Evolutionary conservation across 2,888 invertebrate genomes (phyloP), one percentile per base, ranked within the genome.

Genomic region (Syrphus vitripennis): DNA sequence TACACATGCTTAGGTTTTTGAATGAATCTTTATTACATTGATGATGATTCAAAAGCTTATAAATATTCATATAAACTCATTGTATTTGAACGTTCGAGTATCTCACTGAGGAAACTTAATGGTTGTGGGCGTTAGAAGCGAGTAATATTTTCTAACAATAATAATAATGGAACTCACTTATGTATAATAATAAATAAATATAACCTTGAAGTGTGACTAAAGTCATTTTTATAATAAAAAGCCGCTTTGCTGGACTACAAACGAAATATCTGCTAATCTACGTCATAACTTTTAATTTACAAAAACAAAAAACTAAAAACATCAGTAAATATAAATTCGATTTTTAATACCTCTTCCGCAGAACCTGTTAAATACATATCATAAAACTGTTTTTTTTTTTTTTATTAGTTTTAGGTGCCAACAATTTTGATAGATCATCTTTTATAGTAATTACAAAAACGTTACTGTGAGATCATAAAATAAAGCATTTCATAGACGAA

Each of bases 31-130:
- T 40, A 40, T 26, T 63, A 26, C 63, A 42, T 42, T 29, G 16
- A 63, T 42, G 61, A 63, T 74, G 67, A 74, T 45, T 75, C 59
- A 70, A 70, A 26, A 16, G 10, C 42, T 76, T 42, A 81, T 70
- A 76, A 81, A 81, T 81, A 80, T 81, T 81, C 70, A 76, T 37
- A 37, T 37, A n/a, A n/a, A 37, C 21, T 63, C 29, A 50, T 70
- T 75, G 37, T 31, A 48, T 65, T 26, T 19, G 45, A 34, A 67
- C 10, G 26, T 65, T 55, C 19, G 21, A 70, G 53, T 63, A 75
- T 63, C 61, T 31, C 29, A 26, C 42, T 42, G 42, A 45, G 42
- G 34, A 10, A 59, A 45, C 42, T 42, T 3, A 26, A 63, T 26
- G n/a, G 6, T 12, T 59, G 63, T 63, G 26, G 63, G 63, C 63